Evolutionary conservation across 2,113 vertebrate species (phyloP).

Genomic region (Lophura nycthemera): DNA sequence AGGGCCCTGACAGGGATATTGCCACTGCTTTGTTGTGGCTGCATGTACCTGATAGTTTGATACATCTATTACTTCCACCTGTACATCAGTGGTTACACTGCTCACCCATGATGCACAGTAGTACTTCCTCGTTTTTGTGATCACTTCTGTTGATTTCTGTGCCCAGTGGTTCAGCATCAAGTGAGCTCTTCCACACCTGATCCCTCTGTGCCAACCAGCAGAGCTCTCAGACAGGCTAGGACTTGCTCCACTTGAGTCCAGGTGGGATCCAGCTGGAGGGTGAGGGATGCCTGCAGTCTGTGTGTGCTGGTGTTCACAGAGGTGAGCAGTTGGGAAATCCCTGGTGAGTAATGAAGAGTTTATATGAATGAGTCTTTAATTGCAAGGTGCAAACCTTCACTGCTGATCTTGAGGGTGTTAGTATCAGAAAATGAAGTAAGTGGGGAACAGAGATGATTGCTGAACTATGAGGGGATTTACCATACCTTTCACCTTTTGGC

Average conservation of each 20-base stretch:
- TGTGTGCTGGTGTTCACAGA: neutral
- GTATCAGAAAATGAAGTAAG: neutral
- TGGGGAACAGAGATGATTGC: neutral
- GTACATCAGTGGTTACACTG: neutral
- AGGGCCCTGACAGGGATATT: neutral
- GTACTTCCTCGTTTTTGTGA: neutral
- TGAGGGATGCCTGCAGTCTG: neutral
- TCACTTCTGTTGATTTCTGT: neutral
- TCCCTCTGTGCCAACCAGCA: neutral
- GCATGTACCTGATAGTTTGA: neutral
- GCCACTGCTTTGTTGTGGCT: neutral
- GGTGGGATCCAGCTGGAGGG: neutral
- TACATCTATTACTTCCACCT: neutral
- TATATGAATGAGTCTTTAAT: neutral
- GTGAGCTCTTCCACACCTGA: neutral
- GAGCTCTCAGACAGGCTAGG: neutral
- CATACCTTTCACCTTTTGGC: neutral
- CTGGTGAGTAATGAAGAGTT: neutral
- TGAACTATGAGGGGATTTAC: neutral
- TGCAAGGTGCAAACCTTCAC: neutral
- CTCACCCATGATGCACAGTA: neutral
- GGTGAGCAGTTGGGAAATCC: neutral
- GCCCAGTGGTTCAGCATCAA: neutral
- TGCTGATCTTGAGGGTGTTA: neutral
- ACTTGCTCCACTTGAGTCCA: neutral